A percentile compares a stretch with the other conserved stretches of the same genome.
Conservation (phyloP, 2,797 vertebrate species). For the Pangasius macronema region DNA sequence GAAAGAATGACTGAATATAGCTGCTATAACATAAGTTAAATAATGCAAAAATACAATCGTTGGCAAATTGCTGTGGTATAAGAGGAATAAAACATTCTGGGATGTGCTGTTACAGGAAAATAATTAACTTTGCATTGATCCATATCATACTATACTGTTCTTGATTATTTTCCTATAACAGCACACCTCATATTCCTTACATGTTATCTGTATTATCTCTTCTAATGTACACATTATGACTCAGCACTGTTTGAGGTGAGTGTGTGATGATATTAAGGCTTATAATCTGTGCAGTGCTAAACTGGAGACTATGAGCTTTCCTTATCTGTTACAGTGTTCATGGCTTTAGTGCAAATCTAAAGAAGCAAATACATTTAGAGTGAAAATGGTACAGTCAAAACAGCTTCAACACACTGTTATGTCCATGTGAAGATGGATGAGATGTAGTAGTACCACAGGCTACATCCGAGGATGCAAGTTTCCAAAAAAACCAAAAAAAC, state of each 20-base stretch:
- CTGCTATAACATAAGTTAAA: background rate
- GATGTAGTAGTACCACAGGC: background rate
- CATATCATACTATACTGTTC: background rate
- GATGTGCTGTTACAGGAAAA: background rate
- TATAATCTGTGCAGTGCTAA: background rate
- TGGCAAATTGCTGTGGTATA: constrained; percentile 6
- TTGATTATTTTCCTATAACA: background rate
- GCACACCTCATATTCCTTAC: background rate
- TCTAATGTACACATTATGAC: background rate
- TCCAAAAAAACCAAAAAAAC: background rate
- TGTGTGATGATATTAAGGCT: background rate
- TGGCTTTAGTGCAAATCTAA: background rate
- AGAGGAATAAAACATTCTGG: background rate
- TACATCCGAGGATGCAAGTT: background rate
- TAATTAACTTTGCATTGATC: background rate
- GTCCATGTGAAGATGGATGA: background rate
- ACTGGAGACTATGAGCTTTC: background rate
- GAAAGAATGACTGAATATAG: background rate
- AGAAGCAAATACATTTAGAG: background rate
- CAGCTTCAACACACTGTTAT: background rate
- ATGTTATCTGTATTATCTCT: background rate
- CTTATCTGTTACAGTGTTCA: background rate
- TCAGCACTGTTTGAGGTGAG: background rate
- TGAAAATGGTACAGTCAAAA: background rate
- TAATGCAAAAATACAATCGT: background rate